Evolutionary conservation across 2,888 invertebrate genomes (phyloP), one percentile per base, ranked within the genome.

Genomic region (Tachina lurida): DNA sequence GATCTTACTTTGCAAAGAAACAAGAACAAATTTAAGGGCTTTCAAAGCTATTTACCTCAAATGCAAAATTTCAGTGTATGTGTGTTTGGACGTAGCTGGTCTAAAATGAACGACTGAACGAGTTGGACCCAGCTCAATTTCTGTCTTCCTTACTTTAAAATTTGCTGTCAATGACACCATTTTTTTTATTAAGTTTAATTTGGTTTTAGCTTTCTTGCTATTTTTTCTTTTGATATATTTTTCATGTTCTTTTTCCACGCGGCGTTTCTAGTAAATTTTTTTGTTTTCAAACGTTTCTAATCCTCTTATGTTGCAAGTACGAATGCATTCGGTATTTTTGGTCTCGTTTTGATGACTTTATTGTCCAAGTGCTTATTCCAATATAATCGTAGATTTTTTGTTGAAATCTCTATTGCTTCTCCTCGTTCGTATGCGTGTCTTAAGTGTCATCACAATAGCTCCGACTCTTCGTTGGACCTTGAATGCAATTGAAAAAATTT

Each of bases 391-490:
- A n/a, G n/a, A 13, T 9, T 58, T 62, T 19, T 22, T 63, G 3
- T 39, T 63, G 19, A 9, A 63, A 31, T 52, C 41, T 15, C 7
- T 43, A 45, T 39, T 54, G 9, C 68, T 47, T 4, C 39, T 56
- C 54, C 10, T 54, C 15, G 39, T 58, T 84, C 1, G 71, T 54
- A 52, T 86, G 73, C 79, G 71, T 83, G 83, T 62, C 65, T 54
- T 3, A 82, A 86, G 79, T 86, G 70, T 73, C 65, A 76, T 79
- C 71, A 62, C 43, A 68, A 60, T 4, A 31, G 71, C 76, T 65
- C n/a, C 67, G 56, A 79, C 71, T 80, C 75, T 76, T 78, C 54
- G 45, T 54, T 68, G 86, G 77, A 87, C 87, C 88, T 88, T 88
- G 87, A 82, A 76, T 76, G 84, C 87, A 88, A 88, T 87, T 87